Conservation (phyloP, 2,888 invertebrate genomes). For the Polyommatus iphigenia region DNA sequence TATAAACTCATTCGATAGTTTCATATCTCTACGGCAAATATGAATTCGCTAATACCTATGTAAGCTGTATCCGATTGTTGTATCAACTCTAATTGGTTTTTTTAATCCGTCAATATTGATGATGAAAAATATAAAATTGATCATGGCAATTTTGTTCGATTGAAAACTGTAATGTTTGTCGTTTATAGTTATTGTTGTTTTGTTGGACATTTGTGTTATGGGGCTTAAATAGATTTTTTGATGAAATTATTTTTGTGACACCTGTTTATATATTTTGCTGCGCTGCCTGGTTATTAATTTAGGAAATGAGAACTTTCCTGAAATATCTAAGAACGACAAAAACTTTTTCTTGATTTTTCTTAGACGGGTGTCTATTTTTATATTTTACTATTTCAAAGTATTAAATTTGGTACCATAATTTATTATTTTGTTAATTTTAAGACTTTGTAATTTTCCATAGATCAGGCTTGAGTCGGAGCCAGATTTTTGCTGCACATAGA, state of each 20-base stretch:
- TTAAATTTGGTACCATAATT: too few species aligned
- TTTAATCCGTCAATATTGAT: slow-evolving; percentile 11
- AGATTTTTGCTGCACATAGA: too few species aligned
- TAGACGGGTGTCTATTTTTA: too few species aligned
- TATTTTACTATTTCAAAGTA: too few species aligned
- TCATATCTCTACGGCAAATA: slow-evolving; percentile 1
- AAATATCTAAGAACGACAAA: too few species aligned
- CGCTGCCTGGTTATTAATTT: too few species aligned
- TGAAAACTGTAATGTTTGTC: slow-evolving; percentile 4
- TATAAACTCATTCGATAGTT: slow-evolving; percentile 7
- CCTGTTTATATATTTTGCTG: too few species aligned
- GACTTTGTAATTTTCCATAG: too few species aligned
- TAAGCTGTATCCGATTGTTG: slow-evolving; percentile 10
- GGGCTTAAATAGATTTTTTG: neutral
- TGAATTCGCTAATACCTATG: slow-evolving; percentile 18
- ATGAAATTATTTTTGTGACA: neutral
- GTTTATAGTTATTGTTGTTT: neutral
- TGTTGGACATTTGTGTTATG: neutral
- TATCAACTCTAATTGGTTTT: slow-evolving; percentile 1
- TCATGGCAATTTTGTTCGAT: neutral
- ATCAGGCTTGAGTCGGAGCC: too few species aligned
- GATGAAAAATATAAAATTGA: slow-evolving; percentile 15
- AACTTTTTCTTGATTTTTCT: too few species aligned
- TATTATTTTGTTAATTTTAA: too few species aligned
- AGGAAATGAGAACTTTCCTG: too few species aligned